A percentile compares a stretch with the other conserved stretches of the same genome.
phyloP scores from a whole-genome alignment of 2,888 invertebrate species.

The Mimachlamys varia region DNA sequence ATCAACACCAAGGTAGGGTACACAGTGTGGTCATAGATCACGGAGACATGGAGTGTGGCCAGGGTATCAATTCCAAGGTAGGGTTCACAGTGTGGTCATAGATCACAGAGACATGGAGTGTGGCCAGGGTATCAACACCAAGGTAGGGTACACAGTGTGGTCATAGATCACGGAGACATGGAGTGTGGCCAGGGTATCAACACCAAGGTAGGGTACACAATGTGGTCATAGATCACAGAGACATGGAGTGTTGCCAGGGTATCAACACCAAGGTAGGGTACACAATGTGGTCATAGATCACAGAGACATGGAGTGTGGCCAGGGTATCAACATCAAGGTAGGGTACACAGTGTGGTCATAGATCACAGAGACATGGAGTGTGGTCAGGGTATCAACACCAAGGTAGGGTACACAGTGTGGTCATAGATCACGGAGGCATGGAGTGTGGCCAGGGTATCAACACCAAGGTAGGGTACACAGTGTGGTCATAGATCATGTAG shows the following conservation, averaged over 20 bases:
- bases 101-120: slow-evolving; percentile 84
- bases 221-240: slow-evolving; percentile 53
- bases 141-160: slow-evolving; percentile 81
- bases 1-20: slow-evolving; percentile 87
- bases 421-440: slow-evolving; percentile 85
- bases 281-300: slow-evolving; percentile 87
- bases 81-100: slow-evolving; percentile 85
- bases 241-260: slow-evolving; percentile 88
- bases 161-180: slow-evolving; percentile 70
- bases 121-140: slow-evolving; percentile 93
- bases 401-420: slow-evolving; percentile 81
- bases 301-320: slow-evolving; percentile 85
- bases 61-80: slow-evolving; percentile 91
- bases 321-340: slow-evolving; percentile 91
- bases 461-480: slow-evolving; percentile 85
- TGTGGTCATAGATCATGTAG: slow-evolving; percentile 84
- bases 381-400: slow-evolving; percentile 93
- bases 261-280: slow-evolving; percentile 88
- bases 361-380: slow-evolving; percentile 75
- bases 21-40: slow-evolving; percentile 84
- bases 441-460: slow-evolving; percentile 90
- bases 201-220: slow-evolving; percentile 85
- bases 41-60: slow-evolving; percentile 85
- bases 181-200: slow-evolving; percentile 90
- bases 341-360: slow-evolving; percentile 68